Percentiles rank a stretch among this genome's conserved stretches.
Evolutionary conservation across 2,113 vertebrate genomes (phyloP).

Genomic region (Lynx canadensis): DNA sequence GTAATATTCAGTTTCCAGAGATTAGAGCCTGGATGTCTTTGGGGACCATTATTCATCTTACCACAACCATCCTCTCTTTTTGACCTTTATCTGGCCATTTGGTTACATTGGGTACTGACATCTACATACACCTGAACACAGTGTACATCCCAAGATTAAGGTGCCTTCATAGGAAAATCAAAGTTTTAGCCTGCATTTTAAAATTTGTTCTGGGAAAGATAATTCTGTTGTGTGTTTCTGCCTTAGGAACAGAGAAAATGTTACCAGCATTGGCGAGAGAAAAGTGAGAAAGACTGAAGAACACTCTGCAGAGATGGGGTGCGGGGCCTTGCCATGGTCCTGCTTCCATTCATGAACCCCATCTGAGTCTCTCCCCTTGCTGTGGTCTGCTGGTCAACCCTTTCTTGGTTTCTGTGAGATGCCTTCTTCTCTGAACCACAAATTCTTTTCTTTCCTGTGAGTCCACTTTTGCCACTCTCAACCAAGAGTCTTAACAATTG

Average conservation of each 20-base stretch:
- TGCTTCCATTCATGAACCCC: not conserved
- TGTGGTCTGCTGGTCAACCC: not conserved
- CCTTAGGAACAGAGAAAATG: not conserved
- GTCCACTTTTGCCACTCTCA: not conserved
- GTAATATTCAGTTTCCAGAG: not conserved
- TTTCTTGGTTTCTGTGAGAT: not conserved
- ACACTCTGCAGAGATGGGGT: fast-evolving
- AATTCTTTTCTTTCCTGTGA: not conserved
- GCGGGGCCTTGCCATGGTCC: fast-evolving
- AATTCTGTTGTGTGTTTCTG: not conserved
- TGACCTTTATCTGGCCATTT: not conserved
- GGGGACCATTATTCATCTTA: not conserved
- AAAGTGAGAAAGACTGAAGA: not conserved
- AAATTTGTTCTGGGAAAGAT: not conserved
- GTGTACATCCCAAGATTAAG: not conserved
- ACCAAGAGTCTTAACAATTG: not conserved
- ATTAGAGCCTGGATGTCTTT: not conserved
- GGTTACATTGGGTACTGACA: not conserved
- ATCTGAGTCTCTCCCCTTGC: not conserved
- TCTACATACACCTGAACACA: not conserved
- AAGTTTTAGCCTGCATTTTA: not conserved
- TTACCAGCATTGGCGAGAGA: not conserved
- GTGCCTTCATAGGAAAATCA: not conserved
- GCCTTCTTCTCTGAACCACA: not conserved
- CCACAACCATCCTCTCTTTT: not conserved